Evolutionary conservation across 2,797 vertebrate species (phyloP).

Genomic region (Diceros bicornis): DNA sequence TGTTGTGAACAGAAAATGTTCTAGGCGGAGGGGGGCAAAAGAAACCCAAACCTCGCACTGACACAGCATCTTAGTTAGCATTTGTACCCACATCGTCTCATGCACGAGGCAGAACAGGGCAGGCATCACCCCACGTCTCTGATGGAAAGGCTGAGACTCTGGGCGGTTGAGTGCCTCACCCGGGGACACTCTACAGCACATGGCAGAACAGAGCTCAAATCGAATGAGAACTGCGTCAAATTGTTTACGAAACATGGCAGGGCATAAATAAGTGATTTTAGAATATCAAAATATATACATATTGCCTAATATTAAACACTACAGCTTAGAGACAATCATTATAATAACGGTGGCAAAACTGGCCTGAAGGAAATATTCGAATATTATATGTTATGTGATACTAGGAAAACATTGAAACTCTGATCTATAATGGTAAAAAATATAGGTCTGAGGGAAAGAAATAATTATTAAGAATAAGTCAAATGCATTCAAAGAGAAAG

Average conservation of each 20-base stretch:
- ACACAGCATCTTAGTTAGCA: not conserved
- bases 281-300: not conserved
- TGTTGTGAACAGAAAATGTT: not conserved
- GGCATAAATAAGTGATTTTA: not conserved
- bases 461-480: not conserved
- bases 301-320: not conserved
- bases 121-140: fast-evolving
- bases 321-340: not conserved
- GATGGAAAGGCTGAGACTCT: not conserved
- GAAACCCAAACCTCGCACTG: not conserved
- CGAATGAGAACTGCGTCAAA: not conserved
- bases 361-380: not conserved
- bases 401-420: not conserved
- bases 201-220: not conserved
- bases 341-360: not conserved
- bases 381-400: not conserved
- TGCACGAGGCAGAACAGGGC: fast-evolving
- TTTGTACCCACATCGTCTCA: not conserved
- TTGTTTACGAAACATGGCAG: not conserved
- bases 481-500: not conserved
- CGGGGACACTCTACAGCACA: not conserved
- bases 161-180: not conserved
- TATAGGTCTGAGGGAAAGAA: not conserved
- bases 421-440: not conserved
- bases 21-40: not conserved